Evolutionary conservation across 2,113 vertebrate species (phyloP).

Genomic region (Seriola rivoliana): DNA sequence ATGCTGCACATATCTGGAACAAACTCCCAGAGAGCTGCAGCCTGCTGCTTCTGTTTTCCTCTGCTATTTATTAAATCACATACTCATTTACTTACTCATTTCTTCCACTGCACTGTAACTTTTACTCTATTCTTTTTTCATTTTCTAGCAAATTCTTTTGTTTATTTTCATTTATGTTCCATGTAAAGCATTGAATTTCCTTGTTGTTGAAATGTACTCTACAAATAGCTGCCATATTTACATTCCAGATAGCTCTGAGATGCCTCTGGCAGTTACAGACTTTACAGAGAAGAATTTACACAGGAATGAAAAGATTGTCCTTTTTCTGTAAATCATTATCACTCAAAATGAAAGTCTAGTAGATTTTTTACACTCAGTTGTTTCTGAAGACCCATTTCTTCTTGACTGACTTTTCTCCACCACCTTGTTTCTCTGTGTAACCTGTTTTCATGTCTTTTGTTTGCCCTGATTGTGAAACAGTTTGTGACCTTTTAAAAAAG

Average conservation of each 20-base stretch:
- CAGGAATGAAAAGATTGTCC: not conserved
- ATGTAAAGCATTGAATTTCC: too few relatives aligned
- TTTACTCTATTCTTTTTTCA: too few relatives aligned
- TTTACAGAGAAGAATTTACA: not conserved
- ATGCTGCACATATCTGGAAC: too few relatives aligned
- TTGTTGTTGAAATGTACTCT: too few relatives aligned
- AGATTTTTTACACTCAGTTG: not conserved
- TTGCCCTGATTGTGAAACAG: slow-evolving; percentile 24
- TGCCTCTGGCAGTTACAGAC: slow-evolving; percentile 1
- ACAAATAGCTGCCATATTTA: slow-evolving; percentile 8
- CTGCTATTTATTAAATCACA: too few relatives aligned
- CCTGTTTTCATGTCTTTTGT: slow-evolving; percentile 4
- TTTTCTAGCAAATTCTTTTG: too few relatives aligned
- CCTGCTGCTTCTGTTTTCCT: too few relatives aligned
- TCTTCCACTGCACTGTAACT: too few relatives aligned
- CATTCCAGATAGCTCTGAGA: not conserved
- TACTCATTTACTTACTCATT: too few relatives aligned
- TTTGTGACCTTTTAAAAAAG: not conserved
- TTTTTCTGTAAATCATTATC: not conserved
- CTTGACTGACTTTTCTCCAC: not conserved
- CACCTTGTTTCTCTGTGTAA: not conserved
- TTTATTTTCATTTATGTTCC: too few relatives aligned
- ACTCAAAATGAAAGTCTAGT: not conserved
- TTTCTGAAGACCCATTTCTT: not conserved
- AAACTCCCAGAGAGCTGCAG: too few relatives aligned